A percentile compares a stretch with the other conserved stretches of the same genome.
Evolutionary conservation across 2,888 invertebrate species (phyloP).

Genomic region (Amblyjoppa proteus): DNA sequence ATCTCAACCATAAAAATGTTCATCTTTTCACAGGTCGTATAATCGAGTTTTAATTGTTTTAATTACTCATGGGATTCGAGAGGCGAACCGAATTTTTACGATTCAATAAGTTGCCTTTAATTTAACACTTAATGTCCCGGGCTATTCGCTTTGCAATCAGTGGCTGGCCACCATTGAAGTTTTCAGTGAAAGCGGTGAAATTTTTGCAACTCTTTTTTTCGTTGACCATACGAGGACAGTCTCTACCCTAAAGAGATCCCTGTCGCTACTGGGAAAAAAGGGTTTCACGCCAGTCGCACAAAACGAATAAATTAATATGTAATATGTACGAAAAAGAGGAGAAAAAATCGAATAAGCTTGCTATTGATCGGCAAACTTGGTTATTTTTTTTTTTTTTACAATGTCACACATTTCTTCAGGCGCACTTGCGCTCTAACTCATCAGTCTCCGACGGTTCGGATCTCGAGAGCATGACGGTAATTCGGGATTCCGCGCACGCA

Average conservation of each 20-base stretch:
- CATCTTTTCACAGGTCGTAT: not conserved
- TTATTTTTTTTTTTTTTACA: not conserved
- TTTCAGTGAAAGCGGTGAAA: not conserved
- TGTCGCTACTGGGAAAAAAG: not conserved
- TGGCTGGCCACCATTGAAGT: not conserved
- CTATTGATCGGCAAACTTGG: constrained; percentile 6
- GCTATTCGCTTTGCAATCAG: not conserved
- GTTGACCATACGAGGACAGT: not conserved
- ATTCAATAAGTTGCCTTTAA: not conserved
- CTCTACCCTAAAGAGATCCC: not conserved
- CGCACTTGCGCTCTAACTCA: constrained; percentile 5
- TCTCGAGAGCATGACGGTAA: constrained; percentile 22
- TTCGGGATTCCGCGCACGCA: constrained; percentile 55
- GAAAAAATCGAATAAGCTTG: constrained; percentile 10
- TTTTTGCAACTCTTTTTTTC: not conserved
- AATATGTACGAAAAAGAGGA: not conserved
- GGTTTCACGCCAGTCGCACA: constrained; percentile 14
- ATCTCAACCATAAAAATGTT: not conserved
- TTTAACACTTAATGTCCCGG: not conserved
- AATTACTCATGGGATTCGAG: not conserved
- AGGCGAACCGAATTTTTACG: not conserved
- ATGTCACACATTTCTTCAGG: not conserved
- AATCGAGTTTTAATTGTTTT: not conserved
- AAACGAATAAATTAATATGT: constrained; percentile 48
- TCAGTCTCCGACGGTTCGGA: not conserved